phyloP scores from a whole-genome alignment of 2,888 invertebrate genomes.

The Ligdia adustata region DNA sequence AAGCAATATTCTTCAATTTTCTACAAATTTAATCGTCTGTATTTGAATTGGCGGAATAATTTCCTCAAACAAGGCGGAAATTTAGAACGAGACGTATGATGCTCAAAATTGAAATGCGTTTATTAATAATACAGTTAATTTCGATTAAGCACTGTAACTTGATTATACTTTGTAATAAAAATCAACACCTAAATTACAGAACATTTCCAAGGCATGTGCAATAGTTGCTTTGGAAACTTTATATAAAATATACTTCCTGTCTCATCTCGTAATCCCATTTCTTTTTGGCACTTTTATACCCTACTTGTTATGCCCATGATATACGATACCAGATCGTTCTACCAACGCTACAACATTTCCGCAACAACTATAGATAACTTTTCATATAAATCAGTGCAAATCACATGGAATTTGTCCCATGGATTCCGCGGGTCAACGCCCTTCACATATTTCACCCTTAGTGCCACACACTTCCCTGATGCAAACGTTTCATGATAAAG shows the following conservation, averaged over 20 bases:
- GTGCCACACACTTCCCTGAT: constrained; percentile 50
- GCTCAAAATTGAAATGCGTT: too few species aligned
- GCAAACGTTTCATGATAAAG: constrained; percentile 42
- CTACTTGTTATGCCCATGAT: constrained; percentile 19
- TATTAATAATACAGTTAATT: too few species aligned
- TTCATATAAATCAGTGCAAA: constrained; percentile 52
- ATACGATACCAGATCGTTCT: constrained; percentile 19
- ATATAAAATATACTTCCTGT: not conserved
- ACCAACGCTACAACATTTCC: constrained; percentile 32
- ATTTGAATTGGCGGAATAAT: too few species aligned
- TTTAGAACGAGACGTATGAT: too few species aligned
- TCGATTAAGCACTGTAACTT: too few species aligned
- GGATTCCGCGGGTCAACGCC: constrained; percentile 54
- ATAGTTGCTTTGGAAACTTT: too few species aligned
- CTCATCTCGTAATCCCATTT: not conserved
- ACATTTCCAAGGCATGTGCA: too few species aligned
- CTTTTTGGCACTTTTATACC: constrained; percentile 12
- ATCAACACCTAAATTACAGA: too few species aligned
- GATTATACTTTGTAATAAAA: too few species aligned
- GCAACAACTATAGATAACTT: constrained; percentile 38
- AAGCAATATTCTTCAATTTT: too few species aligned
- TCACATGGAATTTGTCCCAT: constrained; percentile 56
- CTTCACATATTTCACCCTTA: constrained; percentile 54
- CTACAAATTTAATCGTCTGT: too few species aligned
- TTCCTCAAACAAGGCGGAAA: too few species aligned